These are phyloP conservation scores for Agapornis roseicollis DNA, from an alignment of 2,113 vertebrate genomes.

Conservation along the genomic window DNA sequence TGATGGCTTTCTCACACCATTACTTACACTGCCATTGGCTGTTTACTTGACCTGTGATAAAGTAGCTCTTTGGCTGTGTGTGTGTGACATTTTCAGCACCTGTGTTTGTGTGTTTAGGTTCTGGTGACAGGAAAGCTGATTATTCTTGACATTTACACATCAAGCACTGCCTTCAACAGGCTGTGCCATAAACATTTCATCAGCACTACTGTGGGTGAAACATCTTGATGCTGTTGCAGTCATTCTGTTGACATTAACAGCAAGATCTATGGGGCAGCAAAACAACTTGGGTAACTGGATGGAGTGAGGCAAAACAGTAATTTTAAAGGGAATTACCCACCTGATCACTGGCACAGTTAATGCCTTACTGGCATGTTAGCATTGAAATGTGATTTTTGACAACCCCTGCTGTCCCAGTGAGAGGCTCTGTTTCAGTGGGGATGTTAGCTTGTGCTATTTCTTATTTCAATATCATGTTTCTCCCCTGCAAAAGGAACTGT, in stretches of 20 bases:
- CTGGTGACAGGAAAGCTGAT: not conserved
- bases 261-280: conserved; percentile 22
- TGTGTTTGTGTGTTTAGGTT: not conserved
- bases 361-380: not conserved
- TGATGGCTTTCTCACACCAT: not conserved
- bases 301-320: conserved; percentile 52
- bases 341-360: conserved; percentile 5
- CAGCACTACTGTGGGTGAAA: conserved; percentile 22
- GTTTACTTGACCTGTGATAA: not conserved
- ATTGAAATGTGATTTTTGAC: not conserved
- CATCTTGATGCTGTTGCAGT: conserved; percentile 28
- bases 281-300: conserved; percentile 40
- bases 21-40: not conserved
- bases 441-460: not conserved
- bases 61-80: not conserved
- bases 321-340: conserved; percentile 32
- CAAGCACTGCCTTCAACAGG: conserved; percentile 14
- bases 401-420: not conserved
- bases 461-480: not conserved
- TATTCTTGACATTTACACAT: conserved; percentile 42
- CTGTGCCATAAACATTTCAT: not conserved
- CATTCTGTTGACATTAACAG: conserved; percentile 56
- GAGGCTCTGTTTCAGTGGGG: not conserved
- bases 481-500: not conserved
- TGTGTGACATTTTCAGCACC: not conserved